Evolutionary conservation across 2,888 invertebrate genomes (phyloP).

Genomic region (Oligia latruncula): DNA sequence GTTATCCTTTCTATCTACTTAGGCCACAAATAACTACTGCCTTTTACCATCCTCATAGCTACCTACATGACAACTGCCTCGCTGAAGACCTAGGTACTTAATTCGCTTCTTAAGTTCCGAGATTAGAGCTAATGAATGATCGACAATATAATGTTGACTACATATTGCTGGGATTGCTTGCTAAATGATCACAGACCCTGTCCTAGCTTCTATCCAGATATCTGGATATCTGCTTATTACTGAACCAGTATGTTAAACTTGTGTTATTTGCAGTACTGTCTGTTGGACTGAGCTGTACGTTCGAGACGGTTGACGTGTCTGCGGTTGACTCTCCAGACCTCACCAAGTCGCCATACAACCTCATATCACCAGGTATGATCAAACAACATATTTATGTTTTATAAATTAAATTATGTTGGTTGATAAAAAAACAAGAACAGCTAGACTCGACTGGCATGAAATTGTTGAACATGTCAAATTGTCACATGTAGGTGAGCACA

Average conservation of each 20-base stretch:
- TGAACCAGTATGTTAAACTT: background rate
- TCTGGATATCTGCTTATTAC: background rate
- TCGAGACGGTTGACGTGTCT: constrained; percentile 92
- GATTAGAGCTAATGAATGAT: background rate
- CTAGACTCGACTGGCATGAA: background rate
- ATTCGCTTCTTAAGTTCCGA: background rate
- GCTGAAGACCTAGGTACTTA: too few species aligned
- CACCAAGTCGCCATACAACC: constrained; percentile 93
- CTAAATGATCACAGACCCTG: background rate
- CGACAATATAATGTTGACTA: too few species aligned
- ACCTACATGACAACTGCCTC: background rate
- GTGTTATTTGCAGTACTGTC: constrained; percentile 91
- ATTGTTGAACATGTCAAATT: background rate
- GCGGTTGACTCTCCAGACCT: constrained; percentile 97
- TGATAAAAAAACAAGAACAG: background rate
- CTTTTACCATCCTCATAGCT: background rate
- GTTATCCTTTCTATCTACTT: constrained; percentile 21
- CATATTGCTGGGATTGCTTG: background rate
- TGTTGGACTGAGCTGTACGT: constrained; percentile 92
- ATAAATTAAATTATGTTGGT: too few species aligned
- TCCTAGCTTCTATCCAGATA: background rate
- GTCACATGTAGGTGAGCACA: background rate
- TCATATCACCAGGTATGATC: constrained; percentile 94
- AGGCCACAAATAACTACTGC: background rate
- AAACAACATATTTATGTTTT: background rate